Base-by-base conservation (phyloP, 2,888 invertebrate genomes). In the Alviniconcha strummeri region DNA sequence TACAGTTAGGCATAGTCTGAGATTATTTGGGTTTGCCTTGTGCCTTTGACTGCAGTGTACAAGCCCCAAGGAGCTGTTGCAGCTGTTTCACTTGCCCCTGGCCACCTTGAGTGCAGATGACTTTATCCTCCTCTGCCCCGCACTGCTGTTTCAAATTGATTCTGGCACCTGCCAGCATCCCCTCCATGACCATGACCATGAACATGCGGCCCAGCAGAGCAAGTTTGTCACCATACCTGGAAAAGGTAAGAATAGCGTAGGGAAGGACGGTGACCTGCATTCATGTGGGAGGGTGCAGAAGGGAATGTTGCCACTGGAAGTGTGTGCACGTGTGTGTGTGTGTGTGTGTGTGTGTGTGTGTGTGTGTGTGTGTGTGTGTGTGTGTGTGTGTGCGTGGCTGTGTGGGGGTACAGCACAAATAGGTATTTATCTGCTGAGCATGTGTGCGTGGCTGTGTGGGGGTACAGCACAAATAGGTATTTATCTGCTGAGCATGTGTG, bases 101-200 rank as follows among this genome's bases (percentile, higher is more conserved):
- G 7, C 74, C 54, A 72, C 11, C 11, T 36, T 86, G 77, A 69
- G 60, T 8, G 15, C 72, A 4, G 52, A 88, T 0, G 86, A 90
- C 79, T 93, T 93, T 84, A 85, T 88, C 79, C 87, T 89, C 75
- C 82, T 94, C 56, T 94, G 93, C 86, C 94, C 94, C 13, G 92
- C 91, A 6, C 89, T 94, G 17, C 86, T 94, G n/a, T 92, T 91
- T 81, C 90, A 92, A 85, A 85, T 94, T 36, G 92, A 93, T 71
- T 64, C 85, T 9, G 86, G 88, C 9, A 81, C 84, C 4, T 92
- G 91, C 84, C 83, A 79, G 17, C 54, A 56, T 7, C 19, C 76
- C 15, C 69, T 15, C 7, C n/a, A 19, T 4, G 56, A 83, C 13
- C 57, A 36, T 55, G 67, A 77, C n/a, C 60, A 82, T 71, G 56